These are phyloP conservation scores for Leguminivora glycinivorella DNA, from an alignment of 1,140 invertebrate species.

Conservation along the genomic window DNA sequence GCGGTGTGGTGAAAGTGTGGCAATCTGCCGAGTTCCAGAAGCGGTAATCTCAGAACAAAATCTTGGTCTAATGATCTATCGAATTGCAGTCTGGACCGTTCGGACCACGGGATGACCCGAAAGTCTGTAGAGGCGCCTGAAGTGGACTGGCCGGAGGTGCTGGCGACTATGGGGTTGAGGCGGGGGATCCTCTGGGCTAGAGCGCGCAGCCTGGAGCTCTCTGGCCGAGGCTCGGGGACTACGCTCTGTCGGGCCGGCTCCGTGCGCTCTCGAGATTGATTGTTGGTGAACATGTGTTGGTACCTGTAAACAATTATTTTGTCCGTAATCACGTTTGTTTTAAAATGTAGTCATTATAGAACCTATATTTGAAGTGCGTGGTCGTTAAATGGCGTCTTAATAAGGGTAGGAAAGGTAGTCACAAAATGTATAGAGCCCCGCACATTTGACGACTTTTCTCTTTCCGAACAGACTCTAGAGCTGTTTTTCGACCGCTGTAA, in stretches of 20 bases:
- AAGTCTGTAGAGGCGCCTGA: constrained; percentile 43
- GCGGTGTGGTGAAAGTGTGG: constrained; percentile 3
- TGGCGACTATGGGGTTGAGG: constrained; percentile 45
- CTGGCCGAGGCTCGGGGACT: constrained; percentile 49
- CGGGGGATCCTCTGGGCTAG: constrained; percentile 62
- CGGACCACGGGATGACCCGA: constrained; percentile 59
- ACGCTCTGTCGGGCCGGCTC: constrained; percentile 42
- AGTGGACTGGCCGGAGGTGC: constrained; percentile 31
- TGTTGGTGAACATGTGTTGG: constrained; percentile 66
- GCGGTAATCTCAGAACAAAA: constrained; percentile 53
- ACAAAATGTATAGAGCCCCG: too few species aligned
- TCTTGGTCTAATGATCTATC: constrained; percentile 56
- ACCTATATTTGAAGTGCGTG: too few species aligned
- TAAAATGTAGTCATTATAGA: too few species aligned
- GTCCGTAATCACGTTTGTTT: too few species aligned
- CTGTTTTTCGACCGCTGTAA: too few species aligned
- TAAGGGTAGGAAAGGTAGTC: too few species aligned
- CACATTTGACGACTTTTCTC: too few species aligned
- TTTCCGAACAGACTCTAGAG: too few species aligned
- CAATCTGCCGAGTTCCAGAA: constrained; percentile 56
- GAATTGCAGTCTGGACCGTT: constrained; percentile 41
- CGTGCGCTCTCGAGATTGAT: constrained; percentile 30
- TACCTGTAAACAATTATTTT: constrained; percentile 39
- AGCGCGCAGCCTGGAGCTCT: constrained; percentile 50
- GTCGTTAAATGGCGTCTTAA: too few species aligned